phyloP scores from a whole-genome alignment of 1,140 invertebrate genomes.

The Drosophila oshimai region DNA sequence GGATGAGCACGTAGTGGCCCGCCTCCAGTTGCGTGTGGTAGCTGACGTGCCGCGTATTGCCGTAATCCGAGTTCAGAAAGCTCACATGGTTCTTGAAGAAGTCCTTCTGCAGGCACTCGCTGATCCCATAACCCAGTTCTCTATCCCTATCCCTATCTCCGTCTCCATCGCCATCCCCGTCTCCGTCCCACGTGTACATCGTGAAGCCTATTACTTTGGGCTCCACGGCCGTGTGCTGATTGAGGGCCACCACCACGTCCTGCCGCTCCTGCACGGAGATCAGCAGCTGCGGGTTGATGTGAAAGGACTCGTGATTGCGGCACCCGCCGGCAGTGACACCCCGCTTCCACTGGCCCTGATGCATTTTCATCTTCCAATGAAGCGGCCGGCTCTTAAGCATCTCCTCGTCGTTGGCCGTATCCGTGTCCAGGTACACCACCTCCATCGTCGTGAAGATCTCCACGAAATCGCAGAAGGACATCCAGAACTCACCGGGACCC shows the following conservation, averaged over 20 bases:
- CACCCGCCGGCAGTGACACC: conserved; percentile 96
- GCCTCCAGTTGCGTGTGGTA: conserved; percentile 91
- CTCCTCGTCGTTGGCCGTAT: conserved; percentile 92
- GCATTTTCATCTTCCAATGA: conserved; percentile 92
- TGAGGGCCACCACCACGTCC: conserved; percentile 93
- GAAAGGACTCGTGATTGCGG: conserved; percentile 95
- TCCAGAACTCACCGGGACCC: conserved; percentile 93
- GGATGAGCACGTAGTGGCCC: conserved; percentile 92
- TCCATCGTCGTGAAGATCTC: conserved; percentile 93
- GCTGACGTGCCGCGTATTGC: conserved; percentile 94
- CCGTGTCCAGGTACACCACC: conserved; percentile 93
- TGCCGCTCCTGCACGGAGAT: conserved; percentile 91
- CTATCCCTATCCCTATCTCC: too few species aligned
- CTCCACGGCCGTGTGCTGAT: conserved; percentile 95
- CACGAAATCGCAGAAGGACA: conserved; percentile 92
- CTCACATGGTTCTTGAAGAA: conserved; percentile 96
- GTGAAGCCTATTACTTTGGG: conserved; percentile 97
- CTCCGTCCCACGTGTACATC: conserved; percentile 88
- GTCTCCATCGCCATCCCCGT: too few species aligned
- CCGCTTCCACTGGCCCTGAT: conserved; percentile 93
- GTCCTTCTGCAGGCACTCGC: conserved; percentile 86
- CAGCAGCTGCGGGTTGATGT: conserved; percentile 95
- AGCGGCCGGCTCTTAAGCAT: conserved; percentile 90
- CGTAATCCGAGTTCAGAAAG: conserved; percentile 94
- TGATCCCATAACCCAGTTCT: too few species aligned